phyloP scores from a whole-genome alignment of 2,888 invertebrate species.

The Ecliptopera silaceata region DNA sequence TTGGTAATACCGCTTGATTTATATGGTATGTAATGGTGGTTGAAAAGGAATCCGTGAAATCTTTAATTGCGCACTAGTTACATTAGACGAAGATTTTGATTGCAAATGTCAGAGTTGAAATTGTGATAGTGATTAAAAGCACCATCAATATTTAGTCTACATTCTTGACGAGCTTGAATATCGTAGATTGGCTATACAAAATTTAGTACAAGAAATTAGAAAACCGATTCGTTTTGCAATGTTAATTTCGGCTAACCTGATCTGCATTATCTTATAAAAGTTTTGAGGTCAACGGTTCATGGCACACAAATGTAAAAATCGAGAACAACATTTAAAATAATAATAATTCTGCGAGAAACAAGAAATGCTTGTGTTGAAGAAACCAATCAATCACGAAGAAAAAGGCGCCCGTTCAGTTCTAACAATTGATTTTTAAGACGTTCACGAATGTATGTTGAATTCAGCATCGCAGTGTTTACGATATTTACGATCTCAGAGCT shows the following conservation, averaged over 20 bases:
- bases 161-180: too few species aligned
- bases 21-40: constrained; percentile 21
- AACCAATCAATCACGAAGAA: constrained; percentile 34
- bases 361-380: constrained; percentile 39
- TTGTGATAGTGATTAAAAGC: constrained; percentile 6
- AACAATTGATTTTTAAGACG: constrained; percentile 30
- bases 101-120: constrained; percentile 11
- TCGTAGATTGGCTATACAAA: constrained; percentile 20
- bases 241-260: constrained; percentile 54
- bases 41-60: constrained; percentile 38
- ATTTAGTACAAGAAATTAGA: constrained; percentile 36
- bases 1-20: constrained; percentile 29
- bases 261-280: constrained; percentile 63
- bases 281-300: constrained; percentile 61
- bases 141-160: constrained; percentile 12
- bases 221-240: constrained; percentile 60
- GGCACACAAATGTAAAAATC: constrained; percentile 55
- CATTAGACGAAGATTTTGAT: constrained; percentile 22
- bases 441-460: constrained; percentile 31
- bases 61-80: constrained; percentile 33
- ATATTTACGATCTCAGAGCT: constrained; percentile 37
- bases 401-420: constrained; percentile 21
- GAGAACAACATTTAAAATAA: constrained; percentile 46
- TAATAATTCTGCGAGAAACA: constrained; percentile 39
- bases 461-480: constrained; percentile 28